These are phyloP conservation scores for Linhomoeus sp. DNA, from an alignment of 2,888 invertebrate genomes.

Conservation along the genomic window DNA sequence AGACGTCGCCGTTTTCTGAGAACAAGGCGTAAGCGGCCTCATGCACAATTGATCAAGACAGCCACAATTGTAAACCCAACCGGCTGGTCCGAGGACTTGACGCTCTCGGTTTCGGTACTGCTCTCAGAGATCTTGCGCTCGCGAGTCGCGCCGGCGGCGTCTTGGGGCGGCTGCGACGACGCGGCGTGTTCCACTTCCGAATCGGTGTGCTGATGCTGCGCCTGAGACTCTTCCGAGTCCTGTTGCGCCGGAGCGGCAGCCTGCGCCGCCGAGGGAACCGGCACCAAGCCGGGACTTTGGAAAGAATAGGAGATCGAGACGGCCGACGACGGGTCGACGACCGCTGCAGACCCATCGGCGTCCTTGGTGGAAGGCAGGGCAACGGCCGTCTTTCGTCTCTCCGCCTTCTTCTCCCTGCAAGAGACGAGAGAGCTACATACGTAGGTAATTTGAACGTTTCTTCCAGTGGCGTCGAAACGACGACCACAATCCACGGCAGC, in stretches of 20 bases:
- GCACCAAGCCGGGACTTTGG: slow-evolving; percentile 1
- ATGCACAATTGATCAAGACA: no score
- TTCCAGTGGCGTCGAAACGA: background rate
- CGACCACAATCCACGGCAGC: slow-evolving; percentile 1
- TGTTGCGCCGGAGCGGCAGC: background rate
- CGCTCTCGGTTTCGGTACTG: slow-evolving; percentile 2
- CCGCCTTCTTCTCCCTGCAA: background rate
- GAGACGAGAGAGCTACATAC: background rate
- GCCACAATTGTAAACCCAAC: no score
- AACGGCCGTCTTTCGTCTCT: background rate
- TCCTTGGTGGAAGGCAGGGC: background rate
- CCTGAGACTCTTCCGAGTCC: background rate
- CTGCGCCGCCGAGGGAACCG: background rate
- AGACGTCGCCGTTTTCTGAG: no score
- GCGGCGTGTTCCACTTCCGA: no score
- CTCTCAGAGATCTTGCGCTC: background rate
- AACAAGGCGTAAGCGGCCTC: no score
- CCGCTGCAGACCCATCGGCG: background rate
- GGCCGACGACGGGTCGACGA: background rate
- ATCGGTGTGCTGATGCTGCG: no score
- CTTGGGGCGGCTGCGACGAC: no score
- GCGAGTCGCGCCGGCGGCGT: background rate
- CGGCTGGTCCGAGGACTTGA: background rate
- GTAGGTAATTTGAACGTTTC: no score
- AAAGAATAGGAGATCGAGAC: background rate